Evolutionary conservation across 1,140 invertebrate species (phyloP).

Genomic region (Maniola jurtina): DNA sequence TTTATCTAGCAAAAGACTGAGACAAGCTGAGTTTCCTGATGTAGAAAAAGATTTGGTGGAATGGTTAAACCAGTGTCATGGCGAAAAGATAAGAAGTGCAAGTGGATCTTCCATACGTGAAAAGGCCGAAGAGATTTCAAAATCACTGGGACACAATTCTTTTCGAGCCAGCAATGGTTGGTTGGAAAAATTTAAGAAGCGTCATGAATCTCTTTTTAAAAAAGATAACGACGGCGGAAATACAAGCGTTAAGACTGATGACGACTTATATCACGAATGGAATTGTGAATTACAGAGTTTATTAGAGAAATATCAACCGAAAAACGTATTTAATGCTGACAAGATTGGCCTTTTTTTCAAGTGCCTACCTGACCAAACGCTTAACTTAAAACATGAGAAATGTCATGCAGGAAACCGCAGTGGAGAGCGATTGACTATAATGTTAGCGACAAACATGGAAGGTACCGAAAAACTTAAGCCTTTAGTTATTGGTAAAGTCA

Average conservation of each 20-base stretch:
- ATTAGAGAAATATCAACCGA: constrained; percentile 28
- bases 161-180: constrained; percentile 33
- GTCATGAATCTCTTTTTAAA: constrained; percentile 29
- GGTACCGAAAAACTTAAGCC: constrained; percentile 12
- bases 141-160: constrained; percentile 25
- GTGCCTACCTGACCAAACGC: constrained; percentile 31
- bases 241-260: constrained; percentile 19
- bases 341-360: constrained; percentile 35
- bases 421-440: constrained; percentile 21
- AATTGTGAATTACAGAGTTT: constrained; percentile 29
- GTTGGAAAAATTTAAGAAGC: constrained; percentile 24
- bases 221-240: constrained; percentile 32
- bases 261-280: constrained; percentile 29
- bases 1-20: constrained; percentile 20
- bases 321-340: constrained; percentile 34
- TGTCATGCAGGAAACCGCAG: constrained; percentile 31
- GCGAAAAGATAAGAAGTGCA: constrained; percentile 17
- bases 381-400: constrained; percentile 34
- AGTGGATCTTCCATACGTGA: constrained; percentile 21
- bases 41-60: constrained; percentile 14
- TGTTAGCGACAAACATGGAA: constrained; percentile 11
- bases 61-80: constrained; percentile 22
- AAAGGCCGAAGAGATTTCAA: constrained; percentile 30
- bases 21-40: constrained; percentile 5
- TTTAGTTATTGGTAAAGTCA: constrained; percentile 11